These are phyloP conservation scores for Camptogramma bilineatum DNA, from an alignment of 2,888 invertebrate species.

Conservation along the genomic window DNA sequence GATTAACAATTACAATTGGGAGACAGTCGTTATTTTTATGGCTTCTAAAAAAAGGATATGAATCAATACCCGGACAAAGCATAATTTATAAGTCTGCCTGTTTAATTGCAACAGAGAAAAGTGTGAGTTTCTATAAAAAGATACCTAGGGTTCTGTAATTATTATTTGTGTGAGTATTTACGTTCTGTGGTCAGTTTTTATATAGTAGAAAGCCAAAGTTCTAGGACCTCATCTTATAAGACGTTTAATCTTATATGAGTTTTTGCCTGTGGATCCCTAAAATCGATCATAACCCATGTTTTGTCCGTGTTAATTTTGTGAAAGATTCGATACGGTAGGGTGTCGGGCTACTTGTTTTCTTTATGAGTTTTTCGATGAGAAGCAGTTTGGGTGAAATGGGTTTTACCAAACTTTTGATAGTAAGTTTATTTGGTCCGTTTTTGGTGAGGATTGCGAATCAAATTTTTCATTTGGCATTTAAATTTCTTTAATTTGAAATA, in stretches of 20 bases:
- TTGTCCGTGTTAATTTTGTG: conserved; percentile 68
- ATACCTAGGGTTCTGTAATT: conserved; percentile 23
- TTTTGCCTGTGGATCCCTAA: conserved; percentile 39
- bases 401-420: conserved; percentile 28
- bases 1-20: conserved; percentile 73
- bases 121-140: conserved; percentile 29
- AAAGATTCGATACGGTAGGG: conserved; percentile 68
- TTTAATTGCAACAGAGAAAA: conserved; percentile 68
- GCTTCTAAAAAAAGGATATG: conserved; percentile 74
- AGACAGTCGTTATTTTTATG: conserved; percentile 81
- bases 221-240: background rate
- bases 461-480: background rate
- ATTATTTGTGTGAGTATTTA: background rate
- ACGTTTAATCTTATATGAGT: background rate
- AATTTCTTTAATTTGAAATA: too few species aligned
- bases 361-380: conserved; percentile 45
- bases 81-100: conserved; percentile 69
- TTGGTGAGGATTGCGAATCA: conserved; percentile 8
- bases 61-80: conserved; percentile 74
- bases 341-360: conserved; percentile 52
- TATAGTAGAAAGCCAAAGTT: background rate
- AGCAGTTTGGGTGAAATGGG: conserved; percentile 31
- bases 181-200: background rate
- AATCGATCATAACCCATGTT: conserved; percentile 50
- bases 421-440: conserved; percentile 19